Conservation (phyloP, 2,113 vertebrate genomes). For the Daphoenositta chrysoptera region DNA sequence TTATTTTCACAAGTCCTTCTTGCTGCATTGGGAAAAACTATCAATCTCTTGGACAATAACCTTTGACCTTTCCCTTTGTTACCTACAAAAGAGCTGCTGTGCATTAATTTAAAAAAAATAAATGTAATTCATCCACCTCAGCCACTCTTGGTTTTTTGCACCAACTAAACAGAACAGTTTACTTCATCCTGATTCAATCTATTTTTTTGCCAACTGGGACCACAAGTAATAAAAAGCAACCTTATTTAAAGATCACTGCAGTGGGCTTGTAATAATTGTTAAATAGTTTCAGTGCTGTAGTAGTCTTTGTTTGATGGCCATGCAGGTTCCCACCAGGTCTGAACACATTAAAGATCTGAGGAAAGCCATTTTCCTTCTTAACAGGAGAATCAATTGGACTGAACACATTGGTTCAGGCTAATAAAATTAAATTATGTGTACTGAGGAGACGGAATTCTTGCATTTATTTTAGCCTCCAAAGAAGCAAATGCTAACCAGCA, state of each 20-base stretch:
- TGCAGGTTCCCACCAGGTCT: not conserved
- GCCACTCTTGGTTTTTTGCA: not conserved
- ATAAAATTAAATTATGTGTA: not conserved
- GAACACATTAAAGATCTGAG: not conserved
- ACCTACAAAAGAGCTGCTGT: not conserved
- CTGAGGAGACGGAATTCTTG: not conserved
- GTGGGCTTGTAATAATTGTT: not conserved
- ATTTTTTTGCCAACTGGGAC: not conserved
- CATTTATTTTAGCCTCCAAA: not conserved
- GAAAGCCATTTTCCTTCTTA: constrained; percentile 13
- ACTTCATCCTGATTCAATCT: not conserved
- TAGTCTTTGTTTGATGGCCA: not conserved
- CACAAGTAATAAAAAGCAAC: constrained; percentile 22
- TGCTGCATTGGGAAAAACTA: not conserved
- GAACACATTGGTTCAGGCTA: not conserved
- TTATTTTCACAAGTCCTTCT: not conserved
- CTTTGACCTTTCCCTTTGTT: not conserved
- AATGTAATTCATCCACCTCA: not conserved
- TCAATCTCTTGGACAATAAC: not conserved
- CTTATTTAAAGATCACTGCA: constrained; percentile 43
- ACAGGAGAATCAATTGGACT: not conserved
- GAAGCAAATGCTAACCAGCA: not conserved
- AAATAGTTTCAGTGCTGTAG: not conserved
- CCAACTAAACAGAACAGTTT: not conserved
- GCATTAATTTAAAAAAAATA: not conserved